Base-by-base conservation (phyloP, 2,113 vertebrate species). In the Oenanthe oenanthe region DNA sequence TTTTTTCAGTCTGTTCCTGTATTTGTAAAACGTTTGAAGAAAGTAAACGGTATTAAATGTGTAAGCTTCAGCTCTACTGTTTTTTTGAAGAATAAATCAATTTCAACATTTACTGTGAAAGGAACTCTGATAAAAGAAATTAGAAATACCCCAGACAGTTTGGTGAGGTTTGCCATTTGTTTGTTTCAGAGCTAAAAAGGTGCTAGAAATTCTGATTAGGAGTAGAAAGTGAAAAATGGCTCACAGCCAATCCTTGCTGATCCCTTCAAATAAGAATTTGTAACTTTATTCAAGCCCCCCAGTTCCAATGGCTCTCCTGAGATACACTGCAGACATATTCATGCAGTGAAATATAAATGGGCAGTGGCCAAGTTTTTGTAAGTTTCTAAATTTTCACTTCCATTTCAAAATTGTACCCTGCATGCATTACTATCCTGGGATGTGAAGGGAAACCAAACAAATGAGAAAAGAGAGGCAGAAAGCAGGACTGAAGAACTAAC, bases 191-290 rank as follows among this genome's bases (percentile, higher is more conserved):
- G 61, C 29, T 94, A 91, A 77, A 80, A 80, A 65, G 38, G 32
- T 81, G 43, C 54, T 40, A 73, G 51, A 94, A 95, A 95, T 94
- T 83, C 78, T 85, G 79, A 94, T 88, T 62, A 85, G 50, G 36
- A 85, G 54, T 22, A 93, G n/a, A 90, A 89, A 61, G 54, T 3
- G 2, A 63, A 80, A 91, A 78, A 87, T 10, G 74, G 57, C 70
- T 89, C 13, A 4, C 66, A 74, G 63, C 17, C 29, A 84, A 53
- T 78, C 61, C 43, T 65, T 65, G 51, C 43, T 63, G 43, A 75
- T 18, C 11, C 20, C 51, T 94, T 85, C 50, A 83, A 62, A 63
- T 25, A 83, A 75, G n/a, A 62, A 90, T 48, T 8, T 73, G 16
- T 21, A 14, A 85, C 34, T 45, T 90, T 54, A 29, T 73, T 76